Evolutionary conservation across 2,888 invertebrate genomes (phyloP), one percentile per base, ranked within the genome.

Genomic region (Thumatha senex): DNA sequence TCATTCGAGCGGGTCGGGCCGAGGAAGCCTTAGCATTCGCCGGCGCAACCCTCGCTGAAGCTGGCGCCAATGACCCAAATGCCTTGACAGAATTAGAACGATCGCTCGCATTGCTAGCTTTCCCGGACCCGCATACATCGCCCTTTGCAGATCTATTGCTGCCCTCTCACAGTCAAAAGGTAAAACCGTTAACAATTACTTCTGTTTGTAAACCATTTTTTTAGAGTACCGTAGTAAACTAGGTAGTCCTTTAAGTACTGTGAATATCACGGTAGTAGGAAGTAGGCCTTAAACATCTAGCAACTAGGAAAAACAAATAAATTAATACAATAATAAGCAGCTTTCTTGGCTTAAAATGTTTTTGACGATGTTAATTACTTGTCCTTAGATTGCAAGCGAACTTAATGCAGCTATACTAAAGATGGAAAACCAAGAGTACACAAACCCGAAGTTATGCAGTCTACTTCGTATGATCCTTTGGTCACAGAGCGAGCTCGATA

Each of bases 391-490:
- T 76, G 99, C 99, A 15, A 98, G 98, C 90, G 98, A 99, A 91
- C 93, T 99, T 13, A 99, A 99, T 87, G 97, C 98, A 43, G 98
- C 99, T n/a, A 98, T 99, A 69, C 90, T 99, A 48, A 97, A 98
- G 80, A 96, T 96, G 92, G 98, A 99, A 81, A 96, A 98, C 74
- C 95, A 96, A 78, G 97, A 98, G 78, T 95, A 96, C 43, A 97
- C 97, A 1, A 96, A 97, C 52, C 98, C 98, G 2, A 96, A 98
- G 80, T 92, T 99, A 51, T 97, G 98, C 76, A 97, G 96, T 73
- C 92, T 99, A 12, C 91, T 99, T 10, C 97, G 98, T 82, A 93
- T 98, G 85, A 96, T 99, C 67, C 92, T 98, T 40, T 99, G 99
- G 99, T 97, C 98, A 0, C 98, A 99, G 84, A 96, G 97, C 49